These are phyloP conservation scores for Rallus limicola DNA, from an alignment of 2,113 vertebrate species.

Conservation along the genomic window DNA sequence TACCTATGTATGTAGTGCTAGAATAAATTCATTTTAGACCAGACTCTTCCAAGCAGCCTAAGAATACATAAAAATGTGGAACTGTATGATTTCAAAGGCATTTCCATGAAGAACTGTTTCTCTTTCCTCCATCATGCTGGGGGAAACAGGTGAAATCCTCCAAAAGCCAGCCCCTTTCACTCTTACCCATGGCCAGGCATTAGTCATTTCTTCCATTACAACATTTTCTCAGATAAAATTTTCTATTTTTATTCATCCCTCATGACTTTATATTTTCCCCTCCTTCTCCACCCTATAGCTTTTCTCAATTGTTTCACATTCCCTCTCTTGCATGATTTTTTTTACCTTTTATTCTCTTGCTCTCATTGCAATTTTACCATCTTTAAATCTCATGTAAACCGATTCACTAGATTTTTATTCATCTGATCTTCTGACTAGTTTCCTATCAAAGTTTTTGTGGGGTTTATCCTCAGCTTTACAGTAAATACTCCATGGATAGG, in stretches of 20 bases:
- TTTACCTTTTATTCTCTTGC: neutral
- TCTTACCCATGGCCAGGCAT: neutral
- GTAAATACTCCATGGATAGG: neutral
- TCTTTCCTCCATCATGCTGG: accelerated
- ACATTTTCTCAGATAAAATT: neutral
- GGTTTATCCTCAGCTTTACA: neutral
- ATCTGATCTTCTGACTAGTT: neutral
- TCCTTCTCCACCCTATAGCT: neutral
- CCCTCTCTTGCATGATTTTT: neutral
- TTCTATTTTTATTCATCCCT: neutral
- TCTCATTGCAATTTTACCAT: neutral
- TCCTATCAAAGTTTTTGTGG: neutral
- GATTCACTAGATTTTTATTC: neutral
- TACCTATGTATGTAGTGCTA: neutral
- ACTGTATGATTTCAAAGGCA: neutral
- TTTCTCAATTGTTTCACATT: neutral
- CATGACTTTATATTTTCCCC: neutral
- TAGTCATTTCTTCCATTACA: neutral
- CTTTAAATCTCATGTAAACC: neutral
- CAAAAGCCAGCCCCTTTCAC: accelerated
- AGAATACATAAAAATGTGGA: neutral
- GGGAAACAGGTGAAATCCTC: neutral
- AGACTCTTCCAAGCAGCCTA: neutral
- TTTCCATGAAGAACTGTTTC: neutral
- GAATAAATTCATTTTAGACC: neutral